phyloP scores from a whole-genome alignment of 2,797 vertebrate species.

The Propithecus perrieri region DNA sequence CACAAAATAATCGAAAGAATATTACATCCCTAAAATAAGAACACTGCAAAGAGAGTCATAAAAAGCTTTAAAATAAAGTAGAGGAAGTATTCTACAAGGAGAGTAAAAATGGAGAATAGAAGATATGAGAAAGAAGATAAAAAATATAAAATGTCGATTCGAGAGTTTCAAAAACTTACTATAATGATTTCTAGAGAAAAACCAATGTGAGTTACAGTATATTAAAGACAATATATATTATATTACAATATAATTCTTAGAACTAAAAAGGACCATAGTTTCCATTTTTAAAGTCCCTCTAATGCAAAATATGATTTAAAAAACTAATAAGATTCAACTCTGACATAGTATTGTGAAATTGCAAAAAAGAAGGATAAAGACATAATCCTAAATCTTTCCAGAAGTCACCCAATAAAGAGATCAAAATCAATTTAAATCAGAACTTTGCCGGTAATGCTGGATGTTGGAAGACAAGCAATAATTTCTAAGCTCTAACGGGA shows the following conservation, averaged over 20 bases:
- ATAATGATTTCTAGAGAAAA: not conserved
- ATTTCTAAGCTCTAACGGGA: constrained; percentile 1
- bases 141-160: not conserved
- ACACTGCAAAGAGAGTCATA: not conserved
- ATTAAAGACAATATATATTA: not conserved
- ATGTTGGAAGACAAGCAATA: not conserved
- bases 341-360: not conserved
- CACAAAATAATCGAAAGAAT: not conserved
- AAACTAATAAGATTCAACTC: not conserved
- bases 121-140: not conserved
- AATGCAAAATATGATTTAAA: not conserved
- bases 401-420: not conserved
- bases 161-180: not conserved
- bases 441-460: not conserved
- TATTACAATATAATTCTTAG: not conserved
- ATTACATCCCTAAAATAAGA: not conserved
- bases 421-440: not conserved
- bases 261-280: not conserved
- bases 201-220: not conserved
- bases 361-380: not conserved
- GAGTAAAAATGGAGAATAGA: not conserved
- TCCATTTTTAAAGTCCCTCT: not conserved
- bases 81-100: not conserved
- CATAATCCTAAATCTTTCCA: not conserved
- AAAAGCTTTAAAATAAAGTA: not conserved